Conservation (phyloP, 30 jellyfish, hydroid and myxozoan genomes). For the Aurelia coerulea region DNA sequence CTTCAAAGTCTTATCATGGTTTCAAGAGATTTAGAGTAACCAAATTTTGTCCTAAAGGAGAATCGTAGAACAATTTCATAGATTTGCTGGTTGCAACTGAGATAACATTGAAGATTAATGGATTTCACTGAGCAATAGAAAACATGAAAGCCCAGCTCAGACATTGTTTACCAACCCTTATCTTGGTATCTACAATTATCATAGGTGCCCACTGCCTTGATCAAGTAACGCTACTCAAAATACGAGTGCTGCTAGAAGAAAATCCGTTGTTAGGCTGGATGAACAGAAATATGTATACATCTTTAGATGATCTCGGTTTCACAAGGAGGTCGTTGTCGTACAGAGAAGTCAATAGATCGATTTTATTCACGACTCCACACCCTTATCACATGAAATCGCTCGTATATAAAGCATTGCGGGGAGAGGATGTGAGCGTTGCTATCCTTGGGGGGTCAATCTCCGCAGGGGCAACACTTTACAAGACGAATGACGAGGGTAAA, state of each 20-base stretch:
- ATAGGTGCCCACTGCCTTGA: conserved; percentile 14
- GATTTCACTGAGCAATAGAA: too few species aligned
- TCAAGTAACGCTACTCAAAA: conserved; percentile 68
- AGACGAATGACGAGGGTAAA: conserved; percentile 61
- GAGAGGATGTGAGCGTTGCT: conserved; percentile 76
- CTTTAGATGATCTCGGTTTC: conserved; percentile 81
- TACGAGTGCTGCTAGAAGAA: conserved; percentile 65
- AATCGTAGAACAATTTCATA: too few species aligned
- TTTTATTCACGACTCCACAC: conserved; percentile 56
- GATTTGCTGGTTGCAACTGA: too few species aligned
- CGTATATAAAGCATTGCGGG: conserved; percentile 74
- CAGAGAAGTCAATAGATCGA: conserved; percentile 74
- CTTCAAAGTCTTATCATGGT: too few species aligned
- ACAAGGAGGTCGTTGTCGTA: conserved; percentile 58
- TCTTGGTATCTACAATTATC: neutral
- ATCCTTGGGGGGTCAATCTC: conserved; percentile 95
- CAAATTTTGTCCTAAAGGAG: too few species aligned
- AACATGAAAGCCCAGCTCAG: too few species aligned
- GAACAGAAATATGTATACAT: conserved; percentile 65
- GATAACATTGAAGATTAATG: too few species aligned
- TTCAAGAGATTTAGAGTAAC: too few species aligned
- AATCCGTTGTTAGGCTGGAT: conserved; percentile 90
- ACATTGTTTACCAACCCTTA: too few species aligned
- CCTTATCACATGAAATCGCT: conserved; percentile 71
- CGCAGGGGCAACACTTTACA: conserved; percentile 95